Evolutionary conservation across 2,888 invertebrate species (phyloP), one percentile per base, ranked within the genome.

Genomic region (Zygaena filipendulae): DNA sequence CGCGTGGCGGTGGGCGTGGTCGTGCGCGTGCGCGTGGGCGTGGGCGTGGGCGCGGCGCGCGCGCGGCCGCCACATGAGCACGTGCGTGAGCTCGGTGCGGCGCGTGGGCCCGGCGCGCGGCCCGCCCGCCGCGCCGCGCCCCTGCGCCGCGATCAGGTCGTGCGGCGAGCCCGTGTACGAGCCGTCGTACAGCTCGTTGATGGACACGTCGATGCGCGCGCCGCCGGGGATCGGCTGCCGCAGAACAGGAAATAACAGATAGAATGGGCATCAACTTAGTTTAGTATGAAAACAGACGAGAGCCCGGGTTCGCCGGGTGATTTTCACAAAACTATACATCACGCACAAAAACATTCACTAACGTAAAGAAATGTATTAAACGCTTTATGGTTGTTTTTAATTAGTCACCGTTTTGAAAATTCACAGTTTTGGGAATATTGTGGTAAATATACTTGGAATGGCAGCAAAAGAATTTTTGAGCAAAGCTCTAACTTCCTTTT

Each of bases 121-220:
- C 86, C 43, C 89, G 66, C 12, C 86, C 2, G 88, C 87, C 5
- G 87, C 84, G 81, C 24, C 86, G 67, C 40, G 90, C 61, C 38
- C 91, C 84, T 42, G 92, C 85, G 41, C 90, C 85, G 90, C 87
- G 27, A 91, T 90, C 39, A 94, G 80, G 66, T 94, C 93, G 56
- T 92, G 92, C 0, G 96, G 95, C 21, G 94, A 94, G 3, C 96
- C 96, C 7, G 92, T 90, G 68, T 96, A 97, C 0, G 95, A 95
- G 1, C 96, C 96, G 70, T 97, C 97, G 69, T 95, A 97, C 35
- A 90, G 77, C 63, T 97, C 95, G 71, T 97, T 97, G 44, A 97
- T 92, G 1, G 95, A 91, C 2, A 97, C 96, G 72, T 97, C 96
- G 42, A 97, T 92, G 33, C 94, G 85, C 21, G 95, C 93, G 35